These are phyloP conservation scores for Tenthredo livida DNA, from an alignment of 2,888 invertebrate genomes.

Conservation along the genomic window DNA sequence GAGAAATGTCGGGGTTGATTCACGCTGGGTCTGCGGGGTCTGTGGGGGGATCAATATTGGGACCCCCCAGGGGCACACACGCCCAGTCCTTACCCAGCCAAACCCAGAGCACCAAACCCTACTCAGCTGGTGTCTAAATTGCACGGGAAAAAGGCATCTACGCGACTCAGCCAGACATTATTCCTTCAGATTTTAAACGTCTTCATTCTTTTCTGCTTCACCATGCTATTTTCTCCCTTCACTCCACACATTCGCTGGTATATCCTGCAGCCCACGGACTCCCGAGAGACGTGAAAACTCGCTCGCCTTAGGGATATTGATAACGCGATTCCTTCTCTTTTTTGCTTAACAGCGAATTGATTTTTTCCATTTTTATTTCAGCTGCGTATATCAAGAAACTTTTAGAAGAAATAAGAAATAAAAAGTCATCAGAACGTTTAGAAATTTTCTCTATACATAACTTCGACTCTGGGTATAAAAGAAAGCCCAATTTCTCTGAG, in stretches of 20 bases:
- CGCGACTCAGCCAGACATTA: slow-evolving; percentile 36
- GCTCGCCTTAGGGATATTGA: slow-evolving; percentile 29
- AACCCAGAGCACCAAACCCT: slow-evolving; percentile 56
- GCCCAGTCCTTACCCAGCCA: slow-evolving; percentile 53
- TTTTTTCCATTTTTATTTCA: not conserved
- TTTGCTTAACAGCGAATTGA: slow-evolving; percentile 1
- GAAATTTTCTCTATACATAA: too few relatives aligned
- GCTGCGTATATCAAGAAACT: not conserved
- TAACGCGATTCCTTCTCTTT: slow-evolving; percentile 26
- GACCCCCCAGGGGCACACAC: slow-evolving; percentile 68
- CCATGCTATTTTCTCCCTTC: slow-evolving; percentile 31
- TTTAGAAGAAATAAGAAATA: not conserved
- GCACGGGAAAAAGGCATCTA: slow-evolving; percentile 59
- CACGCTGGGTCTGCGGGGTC: slow-evolving; percentile 54
- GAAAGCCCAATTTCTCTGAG: not conserved
- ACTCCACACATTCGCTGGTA: not conserved
- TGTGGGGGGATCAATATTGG: slow-evolving; percentile 68
- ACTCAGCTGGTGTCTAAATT: slow-evolving; percentile 59
- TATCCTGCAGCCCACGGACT: slow-evolving; percentile 6
- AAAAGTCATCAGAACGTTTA: not conserved
- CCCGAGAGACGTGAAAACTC: slow-evolving; percentile 18
- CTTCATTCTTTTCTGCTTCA: slow-evolving; percentile 14
- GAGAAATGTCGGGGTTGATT: slow-evolving; percentile 57
- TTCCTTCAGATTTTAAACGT: slow-evolving; percentile 55
- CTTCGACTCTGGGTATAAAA: not conserved